Evolutionary conservation across 2,888 invertebrate genomes (phyloP), one percentile per base, ranked within the genome.

Genomic region (Drosophila cognata): DNA sequence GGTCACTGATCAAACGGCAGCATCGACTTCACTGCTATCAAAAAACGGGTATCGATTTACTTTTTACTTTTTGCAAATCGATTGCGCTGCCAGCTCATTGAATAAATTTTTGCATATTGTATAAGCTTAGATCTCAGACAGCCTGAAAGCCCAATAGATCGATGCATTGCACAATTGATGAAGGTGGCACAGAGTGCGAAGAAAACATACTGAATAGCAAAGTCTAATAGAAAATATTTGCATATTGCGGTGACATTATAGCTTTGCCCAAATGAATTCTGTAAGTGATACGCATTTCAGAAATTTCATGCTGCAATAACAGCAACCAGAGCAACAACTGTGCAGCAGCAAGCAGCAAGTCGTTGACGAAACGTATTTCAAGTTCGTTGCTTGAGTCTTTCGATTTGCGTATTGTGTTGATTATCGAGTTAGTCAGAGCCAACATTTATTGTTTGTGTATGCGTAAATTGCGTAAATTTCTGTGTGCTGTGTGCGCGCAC

Each of bases 351-450:
- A 60, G 64, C 61, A 74, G 59, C 55, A 58, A 66, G 25, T 57
- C 60, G 75, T 71, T 86, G 85, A 87, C 75, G 80, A 89, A 87
- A 87, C 81, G 74, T 74, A 60, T 81, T 86, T 89, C 88, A 89
- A 89, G 89, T 90, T 90, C 86, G 90, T 86, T 82, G 88, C 74
- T 80, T 79, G 78, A 81, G 86, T 88, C 86, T 89, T 89, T 84
- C 77, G 77, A 84, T 81, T 89, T 82, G 75, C 85, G 79, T 88
- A 74, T 76, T 74, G 57, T 59, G 61, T 33, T 60, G 57, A 61
- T 67, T 72, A 67, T 73, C 74, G 77, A 71, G 78, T 87, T 87
- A 87, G 88, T 84, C 85, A 84, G 82, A 83, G 80, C 52, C 80
- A 71, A 75, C 71, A 63, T 48, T 53, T 53, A 46, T 55, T 76